Conservation (phyloP, 2,888 invertebrate species). For the Criorhina ranunculi region DNA sequence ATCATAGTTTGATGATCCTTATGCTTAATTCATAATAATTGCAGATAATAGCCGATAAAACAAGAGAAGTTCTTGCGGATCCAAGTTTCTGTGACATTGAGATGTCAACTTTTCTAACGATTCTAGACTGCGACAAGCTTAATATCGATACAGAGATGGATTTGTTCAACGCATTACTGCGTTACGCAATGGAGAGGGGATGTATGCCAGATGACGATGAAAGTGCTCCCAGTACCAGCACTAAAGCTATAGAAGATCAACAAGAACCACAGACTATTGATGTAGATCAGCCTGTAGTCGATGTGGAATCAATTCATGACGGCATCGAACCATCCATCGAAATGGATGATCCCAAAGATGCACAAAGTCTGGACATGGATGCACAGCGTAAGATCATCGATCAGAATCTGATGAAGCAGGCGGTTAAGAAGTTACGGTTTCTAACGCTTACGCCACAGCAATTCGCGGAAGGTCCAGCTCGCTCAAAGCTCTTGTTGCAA, state of each 20-base stretch:
- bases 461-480: conserved; percentile 93
- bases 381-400: conserved; percentile 81
- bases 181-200: conserved; percentile 87
- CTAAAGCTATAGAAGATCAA: conserved; percentile 42
- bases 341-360: conserved; percentile 81
- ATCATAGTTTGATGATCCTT: neutral
- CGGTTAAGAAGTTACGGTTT: conserved; percentile 91
- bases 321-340: conserved; percentile 69
- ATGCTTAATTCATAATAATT: conserved; percentile 72
- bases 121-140: conserved; percentile 90
- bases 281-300: conserved; percentile 73
- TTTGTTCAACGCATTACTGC: conserved; percentile 90
- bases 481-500: conserved; percentile 90
- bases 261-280: conserved; percentile 52
- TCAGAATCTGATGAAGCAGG: conserved; percentile 86
- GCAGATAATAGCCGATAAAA: conserved; percentile 91
- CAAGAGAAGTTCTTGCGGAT: conserved; percentile 90
- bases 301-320: conserved; percentile 78
- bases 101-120: conserved; percentile 89
- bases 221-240: conserved; percentile 47
- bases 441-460: conserved; percentile 91
- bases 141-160: conserved; percentile 91
- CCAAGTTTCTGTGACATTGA: conserved; percentile 92
- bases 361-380: conserved; percentile 78
- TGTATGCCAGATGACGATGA: conserved; percentile 78